These are phyloP conservation scores for Choristoneura fumiferana DNA, from an alignment of 1,140 invertebrate species.

Conservation along the genomic window DNA sequence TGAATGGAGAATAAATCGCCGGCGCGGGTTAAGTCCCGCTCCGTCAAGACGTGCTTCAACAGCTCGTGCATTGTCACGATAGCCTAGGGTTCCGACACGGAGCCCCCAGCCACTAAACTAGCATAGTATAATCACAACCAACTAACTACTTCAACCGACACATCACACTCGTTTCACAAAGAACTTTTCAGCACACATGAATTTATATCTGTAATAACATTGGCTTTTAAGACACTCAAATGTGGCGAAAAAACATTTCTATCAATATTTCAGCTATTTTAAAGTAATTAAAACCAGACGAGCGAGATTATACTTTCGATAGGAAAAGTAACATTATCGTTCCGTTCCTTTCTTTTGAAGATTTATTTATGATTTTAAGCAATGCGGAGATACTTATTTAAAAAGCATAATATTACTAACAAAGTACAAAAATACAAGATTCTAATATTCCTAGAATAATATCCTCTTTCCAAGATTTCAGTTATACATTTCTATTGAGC, in stretches of 20 bases:
- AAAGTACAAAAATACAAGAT: too few species aligned
- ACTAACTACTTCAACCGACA: slow-evolving; percentile 15
- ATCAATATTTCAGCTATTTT: neutral
- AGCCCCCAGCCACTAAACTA: slow-evolving; percentile 1
- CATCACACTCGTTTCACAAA: neutral
- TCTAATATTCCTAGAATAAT: too few species aligned
- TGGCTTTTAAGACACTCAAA: neutral
- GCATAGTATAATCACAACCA: slow-evolving; percentile 8
- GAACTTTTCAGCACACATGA: neutral
- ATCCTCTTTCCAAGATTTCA: too few species aligned
- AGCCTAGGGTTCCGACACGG: slow-evolving; percentile 12
- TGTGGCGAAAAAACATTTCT: neutral
- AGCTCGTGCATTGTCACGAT: slow-evolving; percentile 89
- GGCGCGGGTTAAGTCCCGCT: slow-evolving; percentile 92
- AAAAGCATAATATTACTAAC: too few species aligned
- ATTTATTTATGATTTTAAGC: too few species aligned
- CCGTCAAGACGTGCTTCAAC: slow-evolving; percentile 91
- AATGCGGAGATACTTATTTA: too few species aligned
- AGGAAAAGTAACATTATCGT: slow-evolving; percentile 9
- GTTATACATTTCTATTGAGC: too few species aligned
- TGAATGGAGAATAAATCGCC: slow-evolving; percentile 94
- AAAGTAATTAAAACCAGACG: slow-evolving; percentile 4
- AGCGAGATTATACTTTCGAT: slow-evolving; percentile 11
- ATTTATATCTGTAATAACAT: neutral
- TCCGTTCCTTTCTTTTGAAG: neutral